Conservation (phyloP, 2,888 invertebrate genomes). For the Drosophila suboccidentalis region DNA sequence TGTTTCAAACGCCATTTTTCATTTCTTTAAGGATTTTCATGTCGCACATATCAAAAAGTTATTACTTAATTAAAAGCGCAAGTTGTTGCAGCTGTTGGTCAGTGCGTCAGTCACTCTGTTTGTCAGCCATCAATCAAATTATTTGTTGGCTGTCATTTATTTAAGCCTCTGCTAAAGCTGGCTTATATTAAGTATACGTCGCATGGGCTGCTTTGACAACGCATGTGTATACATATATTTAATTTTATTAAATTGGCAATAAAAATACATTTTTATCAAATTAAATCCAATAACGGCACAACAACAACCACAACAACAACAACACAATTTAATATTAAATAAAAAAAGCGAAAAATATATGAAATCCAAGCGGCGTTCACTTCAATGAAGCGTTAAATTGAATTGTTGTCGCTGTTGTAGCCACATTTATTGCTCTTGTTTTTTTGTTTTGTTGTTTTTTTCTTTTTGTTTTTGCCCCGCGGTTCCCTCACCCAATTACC, state of each 20-base stretch:
- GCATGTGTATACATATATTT: not conserved
- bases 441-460: not conserved
- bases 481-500: slow-evolving; percentile 24
- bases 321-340: slow-evolving; percentile 29
- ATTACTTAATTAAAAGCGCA: slow-evolving; percentile 24
- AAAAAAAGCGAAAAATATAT: slow-evolving; percentile 31
- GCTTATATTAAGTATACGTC: slow-evolving; percentile 37
- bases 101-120: slow-evolving; percentile 34
- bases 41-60: slow-evolving; percentile 12
- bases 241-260: slow-evolving; percentile 6
- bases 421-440: slow-evolving; percentile 52
- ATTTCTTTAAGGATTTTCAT: slow-evolving; percentile 26
- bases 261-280: slow-evolving; percentile 14
- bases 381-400: slow-evolving; percentile 76
- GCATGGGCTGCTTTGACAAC: not conserved
- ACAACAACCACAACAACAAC: slow-evolving; percentile 11
- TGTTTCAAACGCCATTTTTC: slow-evolving; percentile 34
- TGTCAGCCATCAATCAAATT: slow-evolving; percentile 46
- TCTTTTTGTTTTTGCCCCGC: slow-evolving; percentile 5
- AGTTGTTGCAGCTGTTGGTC: slow-evolving; percentile 36
- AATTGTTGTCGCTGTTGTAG: slow-evolving; percentile 71
- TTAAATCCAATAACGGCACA: slow-evolving; percentile 15
- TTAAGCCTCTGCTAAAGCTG: slow-evolving; percentile 9
- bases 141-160: slow-evolving; percentile 16
- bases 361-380: slow-evolving; percentile 36